Evolutionary conservation across 2,888 invertebrate species (phyloP).

Genomic region (Nasonovia ribisnigri): DNA sequence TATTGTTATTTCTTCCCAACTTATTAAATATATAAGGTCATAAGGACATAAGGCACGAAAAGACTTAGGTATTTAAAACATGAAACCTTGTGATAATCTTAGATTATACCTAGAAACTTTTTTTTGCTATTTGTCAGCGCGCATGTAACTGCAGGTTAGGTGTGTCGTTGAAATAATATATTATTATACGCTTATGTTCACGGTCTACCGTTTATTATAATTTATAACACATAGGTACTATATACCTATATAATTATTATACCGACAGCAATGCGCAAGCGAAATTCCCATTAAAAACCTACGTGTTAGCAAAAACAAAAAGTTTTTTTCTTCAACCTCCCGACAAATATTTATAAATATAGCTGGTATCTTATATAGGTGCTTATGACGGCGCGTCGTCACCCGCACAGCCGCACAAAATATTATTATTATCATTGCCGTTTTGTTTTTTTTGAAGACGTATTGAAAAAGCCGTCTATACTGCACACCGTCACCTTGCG

Average conservation of each 20-base stretch:
- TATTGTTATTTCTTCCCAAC: too few relatives aligned
- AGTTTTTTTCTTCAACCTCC: background rate
- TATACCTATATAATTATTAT: background rate
- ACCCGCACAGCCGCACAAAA: background rate
- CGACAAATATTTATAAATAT: background rate
- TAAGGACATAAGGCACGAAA: background rate
- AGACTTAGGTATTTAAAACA: background rate
- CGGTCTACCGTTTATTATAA: background rate
- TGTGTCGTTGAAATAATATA: background rate
- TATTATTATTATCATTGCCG: background rate
- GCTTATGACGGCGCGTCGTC: background rate
- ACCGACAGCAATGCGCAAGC: background rate
- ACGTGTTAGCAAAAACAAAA: background rate
- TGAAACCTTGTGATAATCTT: background rate
- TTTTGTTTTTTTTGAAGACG: constrained; percentile 4
- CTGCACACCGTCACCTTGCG: background rate
- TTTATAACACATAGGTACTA: background rate
- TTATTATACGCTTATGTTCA: background rate
- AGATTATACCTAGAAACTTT: background rate
- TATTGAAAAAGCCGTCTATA: background rate
- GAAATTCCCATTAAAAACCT: background rate
- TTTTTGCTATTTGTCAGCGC: background rate
- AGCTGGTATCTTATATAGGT: background rate
- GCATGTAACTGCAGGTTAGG: background rate
- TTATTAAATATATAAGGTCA: background rate